Conservation (phyloP, 1,140 invertebrate species). For the Tetramorium simillimum region DNA sequence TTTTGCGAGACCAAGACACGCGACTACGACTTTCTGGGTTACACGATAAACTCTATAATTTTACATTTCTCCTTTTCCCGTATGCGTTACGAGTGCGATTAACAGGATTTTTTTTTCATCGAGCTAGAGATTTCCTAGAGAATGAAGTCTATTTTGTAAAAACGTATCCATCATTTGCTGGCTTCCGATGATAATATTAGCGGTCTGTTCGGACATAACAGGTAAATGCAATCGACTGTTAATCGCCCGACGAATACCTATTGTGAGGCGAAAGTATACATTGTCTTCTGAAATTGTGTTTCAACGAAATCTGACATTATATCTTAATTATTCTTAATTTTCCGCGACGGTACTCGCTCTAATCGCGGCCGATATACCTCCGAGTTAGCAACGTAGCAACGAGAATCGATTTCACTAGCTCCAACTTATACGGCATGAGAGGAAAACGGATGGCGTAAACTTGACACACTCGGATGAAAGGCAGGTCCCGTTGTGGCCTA, state of each 20-base stretch:
- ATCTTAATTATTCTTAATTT: background rate
- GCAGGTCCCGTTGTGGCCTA: conserved; percentile 84
- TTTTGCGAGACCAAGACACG: conserved; percentile 1
- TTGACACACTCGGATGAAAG: conserved; percentile 81
- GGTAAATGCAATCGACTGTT: background rate
- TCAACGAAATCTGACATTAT: background rate
- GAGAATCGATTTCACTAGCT: conserved; percentile 68
- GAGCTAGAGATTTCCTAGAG: background rate
- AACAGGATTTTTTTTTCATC: background rate
- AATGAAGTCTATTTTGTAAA: background rate
- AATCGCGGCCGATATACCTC: background rate
- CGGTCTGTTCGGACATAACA: background rate
- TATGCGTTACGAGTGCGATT: background rate
- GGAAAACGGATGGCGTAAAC: conserved; percentile 69
- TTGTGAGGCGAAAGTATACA: background rate
- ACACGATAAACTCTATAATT: conserved; percentile 25
- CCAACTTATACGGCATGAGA: conserved; percentile 50
- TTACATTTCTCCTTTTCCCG: conserved; percentile 23
- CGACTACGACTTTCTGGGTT: conserved; percentile 26
- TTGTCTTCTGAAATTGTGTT: background rate
- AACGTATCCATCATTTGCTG: background rate
- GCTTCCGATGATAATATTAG: background rate
- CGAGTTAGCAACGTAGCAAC: background rate
- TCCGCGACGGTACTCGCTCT: background rate
- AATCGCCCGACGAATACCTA: background rate